Base-by-base conservation (phyloP, 2,797 vertebrate species). In the Discoglossus pictus region DNA sequence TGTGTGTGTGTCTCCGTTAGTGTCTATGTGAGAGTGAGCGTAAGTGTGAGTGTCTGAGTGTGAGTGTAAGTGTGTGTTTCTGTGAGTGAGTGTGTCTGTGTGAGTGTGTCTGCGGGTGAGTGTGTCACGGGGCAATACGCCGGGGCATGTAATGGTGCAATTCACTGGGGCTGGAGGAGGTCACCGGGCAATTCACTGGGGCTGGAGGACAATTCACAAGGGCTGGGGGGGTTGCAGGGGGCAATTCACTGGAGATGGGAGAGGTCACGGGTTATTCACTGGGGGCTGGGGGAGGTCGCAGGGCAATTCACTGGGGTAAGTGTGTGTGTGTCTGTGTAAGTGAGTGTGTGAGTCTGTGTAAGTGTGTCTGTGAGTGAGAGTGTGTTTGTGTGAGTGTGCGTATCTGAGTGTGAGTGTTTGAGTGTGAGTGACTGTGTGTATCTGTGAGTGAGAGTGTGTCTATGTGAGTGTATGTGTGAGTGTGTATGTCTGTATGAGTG, bases 1-100 rank as follows among this genome's bases (percentile, higher is more conserved):
- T 36, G 35, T 7, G 35, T 7, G 35, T 7, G 35, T 4, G 27
- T 4, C 4, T 4, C 27, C 9, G 27, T 31, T 2, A 67, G 25
- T n/a, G 6, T 8, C 1, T 25, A 11, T 7, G 2, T 25, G 13
- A 53, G 27, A 43, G 43, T 36, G 69, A 20, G 34, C 65, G 25
- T 34, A 51, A 59, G 65, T 62, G 53, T 13, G 31, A 68, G 55
- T 70, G 74, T 20, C 13, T 1, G 62, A 36, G 61, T 61, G 48
- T n/a, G 13, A 74, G 12, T 23, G 31, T 31, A 9, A 31, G 35
- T 7, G 6, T 36, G 35, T 36, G 35, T 36, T 2, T 36, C 6
- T 7, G 35, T 7, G 35, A 7, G 35, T 36, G 35, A 6, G 35
- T 7, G 6, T 36, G 35, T 36, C 6, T 6, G 35, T 36, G 35